A percentile compares a stretch with the other conserved stretches of the same genome.
Conservation (phyloP, 2,888 invertebrate genomes). For the Panopea generosa region DNA sequence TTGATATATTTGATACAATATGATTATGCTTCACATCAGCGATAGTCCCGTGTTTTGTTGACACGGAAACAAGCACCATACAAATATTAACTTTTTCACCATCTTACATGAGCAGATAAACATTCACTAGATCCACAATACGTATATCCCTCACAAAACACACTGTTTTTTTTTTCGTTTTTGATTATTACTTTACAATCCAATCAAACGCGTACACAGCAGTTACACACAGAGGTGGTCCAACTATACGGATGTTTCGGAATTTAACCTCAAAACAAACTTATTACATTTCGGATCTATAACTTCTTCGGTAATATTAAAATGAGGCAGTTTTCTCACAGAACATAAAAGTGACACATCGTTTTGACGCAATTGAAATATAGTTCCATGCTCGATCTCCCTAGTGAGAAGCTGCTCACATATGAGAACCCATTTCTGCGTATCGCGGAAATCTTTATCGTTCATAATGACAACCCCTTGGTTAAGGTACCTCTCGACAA, state of each 20-base stretch:
- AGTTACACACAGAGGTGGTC: too few species aligned
- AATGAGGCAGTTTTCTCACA: conserved; percentile 94
- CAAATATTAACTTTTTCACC: too few species aligned
- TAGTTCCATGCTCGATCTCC: conserved; percentile 92
- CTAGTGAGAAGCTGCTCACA: conserved; percentile 96
- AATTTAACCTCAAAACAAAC: conserved; percentile 96
- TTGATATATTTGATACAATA: too few species aligned
- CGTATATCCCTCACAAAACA: too few species aligned
- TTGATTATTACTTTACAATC: too few species aligned
- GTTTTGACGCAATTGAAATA: conserved; percentile 92
- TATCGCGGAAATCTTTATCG: conserved; percentile 80
- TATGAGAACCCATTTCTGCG: conserved; percentile 98
- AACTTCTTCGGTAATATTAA: conserved; percentile 97
- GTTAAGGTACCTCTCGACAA: conserved; percentile 96
- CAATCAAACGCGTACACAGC: too few species aligned
- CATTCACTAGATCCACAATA: too few species aligned
- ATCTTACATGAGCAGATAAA: too few species aligned
- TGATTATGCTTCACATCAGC: too few species aligned
- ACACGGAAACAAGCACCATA: too few species aligned
- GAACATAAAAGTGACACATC: conserved; percentile 94
- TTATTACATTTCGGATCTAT: conserved; percentile 98
- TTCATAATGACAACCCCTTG: conserved; percentile 89
- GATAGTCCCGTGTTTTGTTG: too few species aligned
- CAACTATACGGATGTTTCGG: conserved; percentile 95
- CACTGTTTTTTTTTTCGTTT: too few species aligned